Conservation (phyloP, 2,888 invertebrate species). For the Aplocera efformata region DNA sequence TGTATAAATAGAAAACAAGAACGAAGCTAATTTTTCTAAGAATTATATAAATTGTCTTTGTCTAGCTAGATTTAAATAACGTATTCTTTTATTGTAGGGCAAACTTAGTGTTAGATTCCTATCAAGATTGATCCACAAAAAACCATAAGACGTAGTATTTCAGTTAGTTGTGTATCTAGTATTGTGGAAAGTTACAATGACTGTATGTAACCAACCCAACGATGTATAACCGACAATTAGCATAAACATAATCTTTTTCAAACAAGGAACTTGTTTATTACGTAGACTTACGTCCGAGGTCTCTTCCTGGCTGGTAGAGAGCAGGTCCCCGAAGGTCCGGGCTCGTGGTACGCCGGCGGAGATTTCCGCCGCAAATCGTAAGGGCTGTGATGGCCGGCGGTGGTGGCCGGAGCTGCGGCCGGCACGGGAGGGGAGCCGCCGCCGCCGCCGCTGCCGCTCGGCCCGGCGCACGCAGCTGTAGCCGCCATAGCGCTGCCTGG, state of each 20-base stretch:
- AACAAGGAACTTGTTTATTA: too few species aligned
- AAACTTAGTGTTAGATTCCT: too few species aligned
- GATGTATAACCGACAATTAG: neutral
- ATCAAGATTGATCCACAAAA: too few species aligned
- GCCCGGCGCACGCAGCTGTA: constrained; percentile 71
- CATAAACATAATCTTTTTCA: too few species aligned
- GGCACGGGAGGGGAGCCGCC: constrained; percentile 77
- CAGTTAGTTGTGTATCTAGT: too few species aligned
- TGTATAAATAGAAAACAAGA: neutral
- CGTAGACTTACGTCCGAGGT: constrained; percentile 82
- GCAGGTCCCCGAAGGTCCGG: constrained; percentile 82
- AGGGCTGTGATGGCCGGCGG: constrained; percentile 89
- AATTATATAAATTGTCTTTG: too few species aligned
- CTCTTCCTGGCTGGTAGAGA: constrained; percentile 92
- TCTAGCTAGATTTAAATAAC: too few species aligned
- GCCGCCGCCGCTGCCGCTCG: constrained; percentile 76
- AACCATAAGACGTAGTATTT: too few species aligned
- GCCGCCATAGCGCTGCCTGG: constrained; percentile 74
- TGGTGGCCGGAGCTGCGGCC: constrained; percentile 84
- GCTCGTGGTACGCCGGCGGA: constrained; percentile 85
- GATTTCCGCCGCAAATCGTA: constrained; percentile 94
- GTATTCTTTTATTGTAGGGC: too few species aligned
- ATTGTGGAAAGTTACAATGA: too few species aligned
- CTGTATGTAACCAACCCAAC: neutral
- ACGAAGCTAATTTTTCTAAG: too few species aligned